Base-by-base conservation (phyloP, 2,888 invertebrate species). In the Lutraria lutraria region DNA sequence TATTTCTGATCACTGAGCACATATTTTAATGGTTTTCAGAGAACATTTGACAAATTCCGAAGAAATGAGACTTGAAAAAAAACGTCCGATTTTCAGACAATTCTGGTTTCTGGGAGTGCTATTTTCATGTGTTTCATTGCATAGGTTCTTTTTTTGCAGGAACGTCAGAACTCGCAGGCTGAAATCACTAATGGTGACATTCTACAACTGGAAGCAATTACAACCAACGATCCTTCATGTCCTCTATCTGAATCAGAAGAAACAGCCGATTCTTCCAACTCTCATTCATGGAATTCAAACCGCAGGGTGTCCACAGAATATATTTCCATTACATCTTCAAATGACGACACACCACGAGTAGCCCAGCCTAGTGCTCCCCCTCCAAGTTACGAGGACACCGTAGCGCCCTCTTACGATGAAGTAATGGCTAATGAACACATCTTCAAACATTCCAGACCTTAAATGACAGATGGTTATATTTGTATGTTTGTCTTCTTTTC, bases 341-440 rank as follows among this genome's bases (percentile, higher is more conserved):
- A 68, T 25, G 63, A 25, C n/a, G 63, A 25, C n/a, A 68, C 25
- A 12, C 25, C 63, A 68, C 25, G 25, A 68, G 1, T n/a, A 25
- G 10, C 29, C n/a, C 54, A 34, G 12, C 52, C 81, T n/a, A 34
- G 16, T 19, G 29, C 29, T 8, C 83, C 83, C 1, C 83, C 83
- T 1, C 83, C 83, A 29, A 83, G 83, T 25, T 83, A 83, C n/a
- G 83, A 43, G 3, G 68, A 68, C 12, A 72, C 52, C 8, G 21
- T 83, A 52, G 83, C 68, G 12, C 83, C 83, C 0, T 83, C 83
- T 4, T 83, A 83, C 25, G 83, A 60, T 12, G 63, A 83, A 10
- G 60, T 60, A 2, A 83, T 83, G n/a, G 63, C 63, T 13, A 63
- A 83, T 34, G 15, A 31, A 63, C 12, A 63, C 21, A 63, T 10